Conservation (phyloP, 2,797 vertebrate genomes). For the Clarias fuscus region DNA sequence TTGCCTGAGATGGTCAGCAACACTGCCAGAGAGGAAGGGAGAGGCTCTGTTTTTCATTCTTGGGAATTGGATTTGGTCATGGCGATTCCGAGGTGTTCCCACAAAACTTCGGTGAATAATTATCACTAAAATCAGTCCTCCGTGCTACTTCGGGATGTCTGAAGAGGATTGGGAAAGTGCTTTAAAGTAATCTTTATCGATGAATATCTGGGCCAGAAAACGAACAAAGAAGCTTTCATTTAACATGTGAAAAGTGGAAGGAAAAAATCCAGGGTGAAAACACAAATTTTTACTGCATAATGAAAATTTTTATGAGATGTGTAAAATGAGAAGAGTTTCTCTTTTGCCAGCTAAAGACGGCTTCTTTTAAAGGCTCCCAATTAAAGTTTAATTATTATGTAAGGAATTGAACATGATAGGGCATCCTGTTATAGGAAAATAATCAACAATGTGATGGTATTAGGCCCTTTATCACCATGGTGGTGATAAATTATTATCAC, state of each 20-base stretch:
- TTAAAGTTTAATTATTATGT: not conserved
- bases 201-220: conserved; percentile 2
- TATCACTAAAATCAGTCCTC: conserved; percentile 30
- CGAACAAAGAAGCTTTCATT: conserved; percentile 39
- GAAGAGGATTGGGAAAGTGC: not conserved
- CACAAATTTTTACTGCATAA: conserved; percentile 16
- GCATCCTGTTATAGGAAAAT: not conserved
- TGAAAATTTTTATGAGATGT: not conserved
- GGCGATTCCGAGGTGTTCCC: not conserved
- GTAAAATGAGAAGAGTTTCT: not conserved
- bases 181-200: conserved; percentile 25
- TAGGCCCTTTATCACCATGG: not conserved
- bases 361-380: not conserved
- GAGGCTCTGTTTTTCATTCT: not conserved
- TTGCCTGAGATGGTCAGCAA: conserved; percentile 31
- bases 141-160: conserved; percentile 1
- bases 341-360: not conserved
- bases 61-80: conserved; percentile 7
- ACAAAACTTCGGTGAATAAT: conserved; percentile 35
- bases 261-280: conserved; percentile 4
- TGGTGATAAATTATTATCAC: not conserved
- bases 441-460: not conserved
- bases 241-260: not conserved
- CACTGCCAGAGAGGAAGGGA: conserved; percentile 8
- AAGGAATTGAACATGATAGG: not conserved